Conservation (phyloP, 2,888 invertebrate genomes). For the Stenurella melanura region DNA sequence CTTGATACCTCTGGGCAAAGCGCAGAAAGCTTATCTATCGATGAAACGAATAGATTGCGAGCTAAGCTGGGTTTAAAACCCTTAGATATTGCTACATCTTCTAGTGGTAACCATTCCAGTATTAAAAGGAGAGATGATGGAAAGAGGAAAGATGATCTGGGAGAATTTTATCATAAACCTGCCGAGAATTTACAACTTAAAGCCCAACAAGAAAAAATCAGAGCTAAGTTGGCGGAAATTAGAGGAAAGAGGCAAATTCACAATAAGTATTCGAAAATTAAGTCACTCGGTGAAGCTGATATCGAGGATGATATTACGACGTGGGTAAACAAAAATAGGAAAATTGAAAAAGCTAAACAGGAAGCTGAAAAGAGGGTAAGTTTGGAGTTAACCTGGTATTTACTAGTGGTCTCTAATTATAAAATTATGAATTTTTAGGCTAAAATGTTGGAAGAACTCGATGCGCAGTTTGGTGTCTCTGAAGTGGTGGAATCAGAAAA, state of each 20-base stretch:
- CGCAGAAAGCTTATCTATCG: conserved; percentile 82
- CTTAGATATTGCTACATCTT: conserved; percentile 78
- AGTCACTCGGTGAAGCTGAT: conserved; percentile 82
- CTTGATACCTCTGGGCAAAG: conserved; percentile 70
- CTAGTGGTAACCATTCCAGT: conserved; percentile 61
- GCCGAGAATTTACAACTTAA: conserved; percentile 85
- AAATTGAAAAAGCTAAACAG: conserved; percentile 84
- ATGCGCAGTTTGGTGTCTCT: conserved; percentile 93
- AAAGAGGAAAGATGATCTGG: conserved; percentile 76
- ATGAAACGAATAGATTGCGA: conserved; percentile 91
- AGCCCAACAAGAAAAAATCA: conserved; percentile 86
- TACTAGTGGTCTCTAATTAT: conserved; percentile 10
- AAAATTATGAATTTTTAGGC: conserved; percentile 77
- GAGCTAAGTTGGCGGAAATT: conserved; percentile 84
- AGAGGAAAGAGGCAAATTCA: conserved; percentile 88
- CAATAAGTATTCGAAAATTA: conserved; percentile 78
- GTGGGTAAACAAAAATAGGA: conserved; percentile 91
- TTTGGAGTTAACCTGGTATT: conserved; percentile 23
- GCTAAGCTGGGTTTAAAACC: conserved; percentile 96
- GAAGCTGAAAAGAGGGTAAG: conserved; percentile 88
- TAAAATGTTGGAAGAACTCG: conserved; percentile 94
- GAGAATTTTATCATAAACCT: conserved; percentile 92
- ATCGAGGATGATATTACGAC: conserved; percentile 84
- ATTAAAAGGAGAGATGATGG: conserved; percentile 75
- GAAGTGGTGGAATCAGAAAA: conserved; percentile 89